Conservation (phyloP, 2,113 vertebrate genomes). For the Numenius arquata region DNA sequence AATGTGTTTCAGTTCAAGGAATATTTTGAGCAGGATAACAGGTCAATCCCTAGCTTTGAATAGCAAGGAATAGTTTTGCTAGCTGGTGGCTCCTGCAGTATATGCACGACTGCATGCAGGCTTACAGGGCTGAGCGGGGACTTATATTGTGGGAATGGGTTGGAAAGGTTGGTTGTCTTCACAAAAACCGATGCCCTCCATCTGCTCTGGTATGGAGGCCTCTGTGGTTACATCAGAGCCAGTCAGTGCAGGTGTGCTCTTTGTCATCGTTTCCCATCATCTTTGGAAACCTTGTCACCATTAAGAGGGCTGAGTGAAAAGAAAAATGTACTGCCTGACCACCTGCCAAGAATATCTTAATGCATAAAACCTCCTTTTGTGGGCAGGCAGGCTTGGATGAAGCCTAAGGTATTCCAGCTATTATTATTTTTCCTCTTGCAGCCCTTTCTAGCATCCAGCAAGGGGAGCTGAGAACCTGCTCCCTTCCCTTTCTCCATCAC, state of each 20-base stretch:
- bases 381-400: not conserved
- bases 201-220: not conserved
- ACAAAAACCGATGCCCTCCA: not conserved
- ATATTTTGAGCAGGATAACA: not conserved
- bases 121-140: not conserved
- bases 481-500: not conserved
- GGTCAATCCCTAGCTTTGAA: not conserved
- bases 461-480: slow-evolving; percentile 47
- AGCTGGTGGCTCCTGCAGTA: not conserved
- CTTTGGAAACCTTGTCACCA: not conserved
- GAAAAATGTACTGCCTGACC: not conserved
- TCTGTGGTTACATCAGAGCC: not conserved
- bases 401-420: not conserved
- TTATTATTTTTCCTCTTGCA: not conserved
- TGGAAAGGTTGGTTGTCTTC: not conserved
- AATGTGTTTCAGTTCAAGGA: not conserved
- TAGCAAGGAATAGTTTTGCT: not conserved
- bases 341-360: not conserved
- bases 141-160: not conserved
- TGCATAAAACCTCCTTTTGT: not conserved
- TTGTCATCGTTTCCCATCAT: not conserved
- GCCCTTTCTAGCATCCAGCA: slow-evolving; percentile 43
- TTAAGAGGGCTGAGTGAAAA: not conserved
- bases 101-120: not conserved
- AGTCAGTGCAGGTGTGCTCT: not conserved